These are phyloP conservation scores for rat (Rattus norvegicus) DNA, from an alignment of 2,113 vertebrate species.

Conservation along the genomic window GRCr8 NC_086033.1:73757001-73757500, in stretches of 20 bases:
- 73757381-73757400: conserved; percentile 52
- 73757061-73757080: conserved; percentile 51
- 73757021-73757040: conserved; percentile 63
- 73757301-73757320: conserved; percentile 58
- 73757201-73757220: conserved; percentile 41
- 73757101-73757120: conserved; percentile 28
- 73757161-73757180: conserved; percentile 19
- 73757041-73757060: conserved; percentile 62
- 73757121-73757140: background rate
- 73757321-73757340: conserved; percentile 64
- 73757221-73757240: conserved; percentile 49
- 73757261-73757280: conserved; percentile 68
- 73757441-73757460: conserved; percentile 4
- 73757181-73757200: conserved; percentile 32
- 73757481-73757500: background rate
- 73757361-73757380: conserved; percentile 63
- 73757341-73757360: conserved; percentile 61
- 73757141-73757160: background rate
- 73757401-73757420: conserved; percentile 51
- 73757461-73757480: conserved; percentile 33
- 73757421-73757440: background rate
- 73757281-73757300: conserved; percentile 62
- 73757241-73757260: conserved; percentile 48
- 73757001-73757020: conserved; percentile 75
- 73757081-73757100: conserved; percentile 66